These are phyloP conservation scores for Pipa parva DNA, from an alignment of 2,113 vertebrate genomes.

Conservation along the genomic window DNA sequence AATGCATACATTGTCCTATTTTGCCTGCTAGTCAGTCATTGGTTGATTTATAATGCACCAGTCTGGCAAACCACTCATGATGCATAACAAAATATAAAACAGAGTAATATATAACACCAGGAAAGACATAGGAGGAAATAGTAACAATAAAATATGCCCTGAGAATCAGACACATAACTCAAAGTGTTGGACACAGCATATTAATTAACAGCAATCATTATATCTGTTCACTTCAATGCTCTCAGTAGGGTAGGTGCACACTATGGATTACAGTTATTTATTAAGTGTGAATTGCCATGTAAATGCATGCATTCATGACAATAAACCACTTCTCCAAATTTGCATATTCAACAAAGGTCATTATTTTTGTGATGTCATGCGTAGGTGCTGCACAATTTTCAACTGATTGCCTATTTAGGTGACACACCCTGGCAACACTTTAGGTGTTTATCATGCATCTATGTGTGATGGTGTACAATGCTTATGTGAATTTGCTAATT, in stretches of 20 bases:
- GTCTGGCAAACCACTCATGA: slow-evolving; percentile 39
- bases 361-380: too few species aligned
- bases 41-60: slow-evolving; percentile 29
- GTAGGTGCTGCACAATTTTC: too few species aligned
- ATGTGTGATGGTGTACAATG: too few species aligned
- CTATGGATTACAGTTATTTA: too few species aligned
- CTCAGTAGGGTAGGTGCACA: neutral
- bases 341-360: too few species aligned
- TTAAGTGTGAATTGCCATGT: too few species aligned
- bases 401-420: too few species aligned
- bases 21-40: slow-evolving; percentile 37
- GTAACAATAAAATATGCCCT: slow-evolving; percentile 37
- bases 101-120: slow-evolving; percentile 33
- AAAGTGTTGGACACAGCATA: slow-evolving; percentile 30
- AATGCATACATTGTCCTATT: slow-evolving; percentile 4
- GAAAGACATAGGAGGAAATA: slow-evolving; percentile 34
- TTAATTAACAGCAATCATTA: slow-evolving; percentile 33
- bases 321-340: too few species aligned
- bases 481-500: too few species aligned
- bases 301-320: too few species aligned
- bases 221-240: slow-evolving; percentile 4
- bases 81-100: slow-evolving; percentile 41
- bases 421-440: too few species aligned
- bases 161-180: slow-evolving; percentile 40
- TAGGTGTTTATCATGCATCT: too few species aligned